Base-by-base conservation (phyloP, 1,140 invertebrate species). In the Hycleus cichorii region DNA sequence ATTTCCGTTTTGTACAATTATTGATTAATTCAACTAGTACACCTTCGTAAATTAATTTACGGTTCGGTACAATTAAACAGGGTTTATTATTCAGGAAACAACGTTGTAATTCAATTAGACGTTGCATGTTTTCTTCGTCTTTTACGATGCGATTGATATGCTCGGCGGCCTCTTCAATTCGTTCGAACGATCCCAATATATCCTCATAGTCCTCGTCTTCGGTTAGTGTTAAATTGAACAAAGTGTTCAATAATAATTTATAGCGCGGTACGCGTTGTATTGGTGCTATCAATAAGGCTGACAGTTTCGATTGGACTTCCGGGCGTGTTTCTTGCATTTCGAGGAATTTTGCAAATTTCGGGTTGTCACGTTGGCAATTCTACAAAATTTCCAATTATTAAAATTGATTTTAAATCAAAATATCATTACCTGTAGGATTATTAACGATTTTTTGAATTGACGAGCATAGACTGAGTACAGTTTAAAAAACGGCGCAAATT, bases 191-290 rank as follows among this genome's bases (percentile, higher is more conserved):
- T 56, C 83, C 86, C 83, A 63, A 4, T 12, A 83, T 65, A 24
- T 70, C 67, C 49, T 76, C 69, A 67, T 81, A 84, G 63, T 87
- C 83, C 61, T 75, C 73, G 63, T 88, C 81, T 27, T 76, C 76
- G 25, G 74, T 70, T 39, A 76, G 72, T 1, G 86, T 88, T 57
- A 86, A 78, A 51, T 80, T 75, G 42, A 87, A 65, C 0, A 90
- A 77, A 72, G 89, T 83, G 68, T 83, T 81, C 10, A 90, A 72
- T 5, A 90, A 73, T 32, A 90, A 73, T 63, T 84, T 82, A 71
- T 90, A 90, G 60, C 88, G 78, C 10, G 88, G 88, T 50, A 90
- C 77, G 63, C 88, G 76, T 70, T 90, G 88, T 61, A 90, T 85
- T 38, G 88, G 88, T 39, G 83, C 82, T 62, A 90, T 90, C 53